These are phyloP conservation scores for Paraplagusia blochii DNA, from an alignment of 2,113 vertebrate genomes.

Conservation along the genomic window DNA sequence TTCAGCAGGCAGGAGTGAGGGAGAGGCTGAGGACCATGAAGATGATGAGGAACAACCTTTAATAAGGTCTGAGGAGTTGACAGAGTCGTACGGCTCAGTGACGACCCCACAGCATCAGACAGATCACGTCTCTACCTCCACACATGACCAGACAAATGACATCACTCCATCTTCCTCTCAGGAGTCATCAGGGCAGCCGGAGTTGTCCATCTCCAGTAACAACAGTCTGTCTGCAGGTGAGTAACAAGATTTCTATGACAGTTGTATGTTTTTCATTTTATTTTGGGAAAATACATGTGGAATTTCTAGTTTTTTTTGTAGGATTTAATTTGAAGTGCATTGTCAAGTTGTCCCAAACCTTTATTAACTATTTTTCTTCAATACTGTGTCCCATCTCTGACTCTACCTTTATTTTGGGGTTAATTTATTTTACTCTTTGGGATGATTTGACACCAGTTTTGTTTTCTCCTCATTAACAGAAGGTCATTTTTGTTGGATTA, in stretches of 20 bases:
- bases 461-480: not conserved
- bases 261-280: too few relatives aligned
- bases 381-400: too few relatives aligned
- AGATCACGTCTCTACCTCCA: not conserved
- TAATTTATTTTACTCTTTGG: too few relatives aligned
- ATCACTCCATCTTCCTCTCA: conserved; percentile 35
- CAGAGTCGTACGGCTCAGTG: conserved; percentile 68
- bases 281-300: too few relatives aligned
- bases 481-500: too few relatives aligned
- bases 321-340: too few relatives aligned
- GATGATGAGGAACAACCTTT: conserved; percentile 66
- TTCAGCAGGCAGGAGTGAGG: not conserved
- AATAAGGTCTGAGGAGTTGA: conserved; percentile 58
- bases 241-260: conserved; percentile 3
- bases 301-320: too few relatives aligned
- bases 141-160: conserved; percentile 12
- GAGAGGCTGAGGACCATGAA: conserved; percentile 31
- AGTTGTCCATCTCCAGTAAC: conserved; percentile 36
- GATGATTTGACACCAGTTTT: not conserved
- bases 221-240: conserved; percentile 65
- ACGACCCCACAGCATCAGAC: conserved; percentile 2
- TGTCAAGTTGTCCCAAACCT: too few relatives aligned
- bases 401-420: too few relatives aligned
- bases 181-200: not conserved
- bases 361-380: too few relatives aligned